A percentile compares a stretch with the other conserved stretches of the same genome.
Evolutionary conservation across 2,113 vertebrate species (phyloP).

Genomic region (Heteronetta atricapilla): DNA sequence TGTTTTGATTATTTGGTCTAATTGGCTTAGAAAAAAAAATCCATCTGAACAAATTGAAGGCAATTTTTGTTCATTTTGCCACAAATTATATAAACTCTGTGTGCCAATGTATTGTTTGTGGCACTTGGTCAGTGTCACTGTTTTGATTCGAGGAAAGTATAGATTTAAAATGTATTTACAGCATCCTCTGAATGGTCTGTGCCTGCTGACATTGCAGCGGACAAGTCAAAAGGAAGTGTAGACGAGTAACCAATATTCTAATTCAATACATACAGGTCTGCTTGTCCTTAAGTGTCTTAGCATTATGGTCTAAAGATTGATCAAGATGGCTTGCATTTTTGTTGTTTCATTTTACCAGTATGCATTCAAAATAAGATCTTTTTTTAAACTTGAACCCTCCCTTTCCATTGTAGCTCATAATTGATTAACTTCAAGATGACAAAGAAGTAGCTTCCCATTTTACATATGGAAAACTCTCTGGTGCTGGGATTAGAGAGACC

Average conservation of each 20-base stretch:
- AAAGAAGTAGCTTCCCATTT: not conserved
- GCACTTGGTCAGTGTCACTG: not conserved
- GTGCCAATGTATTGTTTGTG: conserved; percentile 19
- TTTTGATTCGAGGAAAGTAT: conserved; percentile 7
- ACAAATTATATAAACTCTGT: not conserved
- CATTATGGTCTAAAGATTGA: not conserved
- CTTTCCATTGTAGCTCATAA: not conserved
- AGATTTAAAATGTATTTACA: conserved; percentile 30
- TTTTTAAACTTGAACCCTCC: not conserved
- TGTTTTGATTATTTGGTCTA: conserved; percentile 58
- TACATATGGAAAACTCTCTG: not conserved
- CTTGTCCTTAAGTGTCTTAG: conserved; percentile 11
- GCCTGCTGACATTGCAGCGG: not conserved
- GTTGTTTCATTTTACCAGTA: not conserved
- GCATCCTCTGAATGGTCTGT: not conserved
- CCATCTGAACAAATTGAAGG: conserved; percentile 47
- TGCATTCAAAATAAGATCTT: not conserved
- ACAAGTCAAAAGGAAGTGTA: not conserved
- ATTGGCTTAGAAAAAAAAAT: conserved; percentile 54
- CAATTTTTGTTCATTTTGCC: conserved; percentile 30
- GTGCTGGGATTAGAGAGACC: not conserved
- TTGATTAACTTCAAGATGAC: not conserved
- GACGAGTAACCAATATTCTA: not conserved
- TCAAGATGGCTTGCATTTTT: not conserved
- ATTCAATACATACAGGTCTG: not conserved